Conservation (phyloP, 2,113 vertebrate genomes). For the Pyxicephalus adspersus region DNA sequence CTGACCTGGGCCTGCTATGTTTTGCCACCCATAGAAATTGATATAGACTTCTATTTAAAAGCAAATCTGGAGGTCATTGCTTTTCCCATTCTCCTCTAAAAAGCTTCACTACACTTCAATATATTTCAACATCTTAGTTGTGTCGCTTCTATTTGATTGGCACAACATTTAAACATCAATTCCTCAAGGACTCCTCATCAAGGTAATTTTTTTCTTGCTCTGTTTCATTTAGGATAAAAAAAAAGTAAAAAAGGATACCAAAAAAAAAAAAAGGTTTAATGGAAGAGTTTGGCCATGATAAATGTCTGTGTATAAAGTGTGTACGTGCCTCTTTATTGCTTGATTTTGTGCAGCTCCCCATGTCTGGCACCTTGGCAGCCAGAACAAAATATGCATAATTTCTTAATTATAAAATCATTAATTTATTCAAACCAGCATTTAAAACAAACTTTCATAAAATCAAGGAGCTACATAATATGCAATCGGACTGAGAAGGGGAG, state of each 20-base stretch:
- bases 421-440: no score
- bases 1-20: neutral
- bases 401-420: no score
- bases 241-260: neutral
- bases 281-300: neutral
- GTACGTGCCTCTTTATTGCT: no score
- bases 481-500: no score
- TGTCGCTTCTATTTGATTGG: conserved; percentile 36
- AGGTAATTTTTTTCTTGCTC: neutral
- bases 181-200: conserved; percentile 16
- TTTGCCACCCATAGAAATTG: conserved; percentile 28
- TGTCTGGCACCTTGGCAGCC: no score
- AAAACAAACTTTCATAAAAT: no score
- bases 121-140: conserved; percentile 49
- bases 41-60: conserved; percentile 53
- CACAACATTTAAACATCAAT: conserved; percentile 26
- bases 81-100: conserved; percentile 49
- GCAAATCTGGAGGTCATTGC: conserved; percentile 35
- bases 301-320: no score
- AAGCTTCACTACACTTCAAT: conserved; percentile 51
- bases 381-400: no score
- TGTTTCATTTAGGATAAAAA: conserved; percentile 4
- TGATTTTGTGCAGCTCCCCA: no score
- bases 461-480: no score
- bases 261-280: neutral